phyloP scores from a whole-genome alignment of 2,888 invertebrate genomes.

The Rutpela maculata region DNA sequence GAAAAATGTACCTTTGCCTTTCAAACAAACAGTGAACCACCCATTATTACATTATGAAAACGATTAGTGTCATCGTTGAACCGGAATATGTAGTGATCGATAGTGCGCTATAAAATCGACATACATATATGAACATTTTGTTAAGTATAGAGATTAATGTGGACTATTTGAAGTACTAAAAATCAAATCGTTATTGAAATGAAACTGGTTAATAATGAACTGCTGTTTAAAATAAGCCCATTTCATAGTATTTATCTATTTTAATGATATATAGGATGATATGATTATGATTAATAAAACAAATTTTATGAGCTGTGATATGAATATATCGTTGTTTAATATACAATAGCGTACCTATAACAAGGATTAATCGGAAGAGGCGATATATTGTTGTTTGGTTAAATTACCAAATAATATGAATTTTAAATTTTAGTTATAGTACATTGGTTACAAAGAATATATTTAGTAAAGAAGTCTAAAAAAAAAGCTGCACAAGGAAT shows the following conservation, averaged over 20 bases:
- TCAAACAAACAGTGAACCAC: too few relatives aligned
- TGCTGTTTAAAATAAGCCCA: background rate
- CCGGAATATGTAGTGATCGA: too few relatives aligned
- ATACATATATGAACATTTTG: too few relatives aligned
- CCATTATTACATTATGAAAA: too few relatives aligned
- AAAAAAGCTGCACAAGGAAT: too few relatives aligned
- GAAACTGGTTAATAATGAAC: background rate
- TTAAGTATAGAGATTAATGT: background rate
- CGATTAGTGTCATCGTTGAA: too few relatives aligned
- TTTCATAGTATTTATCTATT: background rate
- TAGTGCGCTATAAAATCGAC: too few relatives aligned
- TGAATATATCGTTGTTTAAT: background rate
- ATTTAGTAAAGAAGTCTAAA: too few relatives aligned
- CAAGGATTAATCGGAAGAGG: background rate
- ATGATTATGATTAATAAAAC: conserved; percentile 7
- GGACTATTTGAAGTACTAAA: background rate
- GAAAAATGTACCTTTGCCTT: too few relatives aligned
- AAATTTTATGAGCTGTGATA: background rate
- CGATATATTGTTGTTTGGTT: background rate
- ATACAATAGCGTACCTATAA: background rate
- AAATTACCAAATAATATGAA: background rate
- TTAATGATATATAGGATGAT: background rate
- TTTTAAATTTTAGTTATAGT: background rate
- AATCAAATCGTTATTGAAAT: background rate
- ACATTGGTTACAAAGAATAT: too few relatives aligned